Evolutionary conservation across 2,888 invertebrate species (phyloP).

Genomic region (Scaptodrosophila latifasciaeformis): DNA sequence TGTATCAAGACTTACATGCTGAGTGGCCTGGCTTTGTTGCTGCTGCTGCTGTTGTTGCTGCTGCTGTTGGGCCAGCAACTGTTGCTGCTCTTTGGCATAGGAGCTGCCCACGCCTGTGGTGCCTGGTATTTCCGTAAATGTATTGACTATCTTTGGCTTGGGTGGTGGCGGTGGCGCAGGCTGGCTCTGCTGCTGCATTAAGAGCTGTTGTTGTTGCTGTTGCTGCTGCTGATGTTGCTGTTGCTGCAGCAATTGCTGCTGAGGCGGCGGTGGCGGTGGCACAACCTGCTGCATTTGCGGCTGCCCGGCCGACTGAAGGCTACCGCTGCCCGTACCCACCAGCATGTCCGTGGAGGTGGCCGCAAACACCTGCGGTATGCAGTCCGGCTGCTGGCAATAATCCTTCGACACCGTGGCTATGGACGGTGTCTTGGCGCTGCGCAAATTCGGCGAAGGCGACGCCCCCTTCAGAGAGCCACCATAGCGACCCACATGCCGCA

Average conservation of each 20-base stretch:
- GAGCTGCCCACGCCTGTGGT: slow-evolving; percentile 74
- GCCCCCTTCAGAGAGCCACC: slow-evolving; percentile 74
- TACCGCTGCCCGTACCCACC: slow-evolving; percentile 14
- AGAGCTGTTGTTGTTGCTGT: slow-evolving; percentile 23
- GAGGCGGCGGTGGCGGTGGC: slow-evolving; percentile 50
- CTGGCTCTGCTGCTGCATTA: slow-evolving; percentile 41
- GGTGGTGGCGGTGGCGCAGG: slow-evolving; percentile 68
- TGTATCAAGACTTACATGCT: too few species aligned
- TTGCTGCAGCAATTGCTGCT: slow-evolving; percentile 24
- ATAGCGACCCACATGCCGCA: slow-evolving; percentile 75
- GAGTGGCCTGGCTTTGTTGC: too few species aligned
- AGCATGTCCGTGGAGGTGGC: slow-evolving; percentile 48
- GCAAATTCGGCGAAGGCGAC: slow-evolving; percentile 74
- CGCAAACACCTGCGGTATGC: slow-evolving; percentile 67
- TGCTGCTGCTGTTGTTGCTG: slow-evolving; percentile 51
- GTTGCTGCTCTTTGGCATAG: slow-evolving; percentile 70
- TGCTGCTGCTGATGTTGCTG: slow-evolving; percentile 48
- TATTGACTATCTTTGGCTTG: slow-evolving; percentile 72
- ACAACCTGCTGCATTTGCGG: slow-evolving; percentile 37
- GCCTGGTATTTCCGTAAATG: slow-evolving; percentile 74
- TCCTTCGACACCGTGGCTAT: slow-evolving; percentile 75
- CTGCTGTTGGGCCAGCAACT: slow-evolving; percentile 40
- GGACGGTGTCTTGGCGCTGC: slow-evolving; percentile 75
- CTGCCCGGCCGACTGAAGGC: slow-evolving; percentile 39
- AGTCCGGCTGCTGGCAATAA: slow-evolving; percentile 73